Evolutionary conservation across 2,113 vertebrate genomes (phyloP), one percentile per base, ranked within the genome.

Genomic region (Ammodytes dubius): DNA sequence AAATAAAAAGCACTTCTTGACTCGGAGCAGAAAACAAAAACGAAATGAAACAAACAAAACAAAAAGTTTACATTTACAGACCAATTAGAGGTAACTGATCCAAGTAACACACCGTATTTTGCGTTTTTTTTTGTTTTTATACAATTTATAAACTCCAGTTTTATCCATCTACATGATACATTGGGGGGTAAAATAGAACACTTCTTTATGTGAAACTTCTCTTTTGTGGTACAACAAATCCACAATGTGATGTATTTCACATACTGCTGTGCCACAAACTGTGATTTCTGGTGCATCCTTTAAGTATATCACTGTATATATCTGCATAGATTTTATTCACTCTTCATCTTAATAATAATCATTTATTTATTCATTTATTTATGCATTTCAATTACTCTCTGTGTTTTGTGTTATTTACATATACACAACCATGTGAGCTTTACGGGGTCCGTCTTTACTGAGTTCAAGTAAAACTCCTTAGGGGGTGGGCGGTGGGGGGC

Each of bases 1-100:
- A 98, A 98, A 98, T 97, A 97, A 98, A 98, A 98, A 97, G 96
- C 97, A 98, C 97, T 97, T 97, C 95, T 96, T 98, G 96, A 98
- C 97, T 96, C 95, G 95, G 96, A 97, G 96, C 88, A 81, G 81
- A 83, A 90, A 91, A 92, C 45, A 71, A 74, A 74, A 56, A 39
- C 58, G 40, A 69, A 72, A 54, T 79, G 80, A 53, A 71, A 72
- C 58, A 74, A 95, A 64, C 63, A 57, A 70, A 61, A 69, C 42
- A 96, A 96, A 96, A 96, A 94, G 95, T 96, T 96, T 96, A 99
- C 91, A 97, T 96, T 95, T 97, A 98, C 88, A 96, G 96, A 97
- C 96, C 97, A 95, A 96, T 96, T 95, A 96, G 97, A 98, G 96
- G 96, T 96, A 97, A 98, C 96, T 95, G 90, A 93, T 94, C 91